Evolutionary conservation across 35 echinoderm and acorn worm species (phyloP).

Genomic region (Strongylocentrotus purpuratus): DNA sequence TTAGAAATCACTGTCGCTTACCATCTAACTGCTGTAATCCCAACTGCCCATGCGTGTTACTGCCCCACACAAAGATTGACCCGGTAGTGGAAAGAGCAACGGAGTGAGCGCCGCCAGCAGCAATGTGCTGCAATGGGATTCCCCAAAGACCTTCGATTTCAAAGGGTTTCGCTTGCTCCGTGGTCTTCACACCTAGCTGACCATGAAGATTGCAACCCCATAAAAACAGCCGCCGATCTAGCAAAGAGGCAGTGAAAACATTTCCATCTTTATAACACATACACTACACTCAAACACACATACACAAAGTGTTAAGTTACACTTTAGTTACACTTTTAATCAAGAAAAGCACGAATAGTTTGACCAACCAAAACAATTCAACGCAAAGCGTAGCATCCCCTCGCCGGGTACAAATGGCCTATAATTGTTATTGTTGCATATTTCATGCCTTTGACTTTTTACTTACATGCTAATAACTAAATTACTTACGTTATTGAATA

Average conservation of each 20-base stretch:
- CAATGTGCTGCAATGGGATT: conserved; percentile 8
- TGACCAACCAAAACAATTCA: no score
- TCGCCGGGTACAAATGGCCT: no score
- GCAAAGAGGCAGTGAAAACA: background rate
- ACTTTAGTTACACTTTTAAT: no score
- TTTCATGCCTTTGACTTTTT: no score
- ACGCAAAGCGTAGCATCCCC: no score
- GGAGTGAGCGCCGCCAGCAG: conserved; percentile 20
- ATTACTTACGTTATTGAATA: no score
- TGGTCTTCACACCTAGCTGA: background rate
- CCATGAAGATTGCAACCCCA: background rate
- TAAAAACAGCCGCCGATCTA: conserved; percentile 14
- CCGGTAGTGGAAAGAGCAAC: conserved; percentile 21
- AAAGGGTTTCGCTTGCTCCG: background rate
- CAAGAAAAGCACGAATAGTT: no score
- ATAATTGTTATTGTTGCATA: no score
- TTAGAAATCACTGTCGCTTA: background rate
- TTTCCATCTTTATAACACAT: background rate
- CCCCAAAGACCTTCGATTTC: background rate
- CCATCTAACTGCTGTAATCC: background rate
- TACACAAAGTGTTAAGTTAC: background rate
- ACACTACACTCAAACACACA: background rate
- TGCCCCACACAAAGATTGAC: background rate
- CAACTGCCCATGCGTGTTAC: background rate
- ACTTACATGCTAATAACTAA: no score